phyloP scores from a whole-genome alignment of 2,888 invertebrate species.

The Tipula helvola region DNA sequence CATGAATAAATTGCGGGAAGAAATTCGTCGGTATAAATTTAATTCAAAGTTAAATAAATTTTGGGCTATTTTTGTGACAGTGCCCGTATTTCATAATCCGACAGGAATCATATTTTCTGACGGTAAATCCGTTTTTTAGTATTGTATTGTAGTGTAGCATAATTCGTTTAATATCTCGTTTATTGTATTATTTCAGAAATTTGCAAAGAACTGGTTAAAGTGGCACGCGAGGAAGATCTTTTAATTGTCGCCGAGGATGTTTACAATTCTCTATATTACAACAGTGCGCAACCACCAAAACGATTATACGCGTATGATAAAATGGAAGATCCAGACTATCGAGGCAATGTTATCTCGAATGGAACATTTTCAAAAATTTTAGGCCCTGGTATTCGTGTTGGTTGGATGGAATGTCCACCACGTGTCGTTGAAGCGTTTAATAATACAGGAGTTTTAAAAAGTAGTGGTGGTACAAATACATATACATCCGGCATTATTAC shows the following conservation, averaged over 20 bases:
- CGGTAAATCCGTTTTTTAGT: conserved; percentile 22
- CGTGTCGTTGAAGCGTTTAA: conserved; percentile 32
- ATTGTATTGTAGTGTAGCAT: conserved; percentile 15
- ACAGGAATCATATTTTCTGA: conserved; percentile 40
- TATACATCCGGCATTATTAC: conserved; percentile 41
- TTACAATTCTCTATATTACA: conserved; percentile 46
- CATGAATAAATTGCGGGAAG: conserved; percentile 35
- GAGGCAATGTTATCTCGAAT: conserved; percentile 47
- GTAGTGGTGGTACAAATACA: conserved; percentile 48
- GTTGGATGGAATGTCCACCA: conserved; percentile 48
- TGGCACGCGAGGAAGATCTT: conserved; percentile 37
- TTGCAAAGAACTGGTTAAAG: conserved; percentile 33
- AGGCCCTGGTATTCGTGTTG: conserved; percentile 48
- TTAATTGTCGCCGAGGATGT: conserved; percentile 48
- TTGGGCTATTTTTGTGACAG: conserved; percentile 43
- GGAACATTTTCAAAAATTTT: conserved; percentile 52
- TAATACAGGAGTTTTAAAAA: conserved; percentile 37
- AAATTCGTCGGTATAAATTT: conserved; percentile 29
- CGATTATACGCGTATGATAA: conserved; percentile 43
- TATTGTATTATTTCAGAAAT: conserved; percentile 23
- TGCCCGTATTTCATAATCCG: conserved; percentile 48
- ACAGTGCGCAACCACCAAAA: conserved; percentile 33
- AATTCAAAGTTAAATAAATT: conserved; percentile 34
- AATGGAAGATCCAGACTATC: conserved; percentile 28
- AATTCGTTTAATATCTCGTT: not conserved